phyloP scores from a whole-genome alignment of 2,113 vertebrate genomes.

The Callipepla squamata region DNA sequence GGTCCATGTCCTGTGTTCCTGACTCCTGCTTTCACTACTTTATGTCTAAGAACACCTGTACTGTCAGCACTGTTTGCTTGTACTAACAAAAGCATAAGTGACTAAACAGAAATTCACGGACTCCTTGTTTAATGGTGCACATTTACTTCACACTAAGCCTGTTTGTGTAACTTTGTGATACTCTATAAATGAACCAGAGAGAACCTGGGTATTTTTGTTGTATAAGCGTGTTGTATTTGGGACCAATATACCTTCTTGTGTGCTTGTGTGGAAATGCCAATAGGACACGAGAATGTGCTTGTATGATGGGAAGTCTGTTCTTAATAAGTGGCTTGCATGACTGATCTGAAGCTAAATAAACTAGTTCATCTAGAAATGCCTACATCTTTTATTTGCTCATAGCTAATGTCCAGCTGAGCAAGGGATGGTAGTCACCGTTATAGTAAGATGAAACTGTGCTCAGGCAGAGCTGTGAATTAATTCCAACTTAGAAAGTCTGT shows the following conservation, averaged over 20 bases:
- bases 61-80: neutral
- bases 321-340: constrained; percentile 67
- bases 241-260: constrained; percentile 2
- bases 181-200: constrained; percentile 19
- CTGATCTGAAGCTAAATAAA: constrained; percentile 70
- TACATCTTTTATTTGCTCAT: constrained; percentile 38
- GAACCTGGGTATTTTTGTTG: neutral
- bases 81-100: neutral
- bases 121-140: neutral
- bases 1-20: neutral
- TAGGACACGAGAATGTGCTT: constrained; percentile 20
- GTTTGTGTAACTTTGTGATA: neutral
- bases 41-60: neutral
- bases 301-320: constrained; percentile 28
- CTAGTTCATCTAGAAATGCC: constrained; percentile 25
- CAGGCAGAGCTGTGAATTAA: neutral
- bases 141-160: neutral
- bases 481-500: neutral
- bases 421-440: neutral
- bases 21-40: neutral
- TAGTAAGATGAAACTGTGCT: neutral
- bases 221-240: neutral
- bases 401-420: neutral
- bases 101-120: neutral
- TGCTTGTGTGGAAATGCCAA: constrained; percentile 17